A percentile compares a stretch with the other conserved stretches of the same genome.
Evolutionary conservation across 2,797 vertebrate genomes (phyloP).

Genomic region (Acrossocheilus wenchowensis): DNA sequence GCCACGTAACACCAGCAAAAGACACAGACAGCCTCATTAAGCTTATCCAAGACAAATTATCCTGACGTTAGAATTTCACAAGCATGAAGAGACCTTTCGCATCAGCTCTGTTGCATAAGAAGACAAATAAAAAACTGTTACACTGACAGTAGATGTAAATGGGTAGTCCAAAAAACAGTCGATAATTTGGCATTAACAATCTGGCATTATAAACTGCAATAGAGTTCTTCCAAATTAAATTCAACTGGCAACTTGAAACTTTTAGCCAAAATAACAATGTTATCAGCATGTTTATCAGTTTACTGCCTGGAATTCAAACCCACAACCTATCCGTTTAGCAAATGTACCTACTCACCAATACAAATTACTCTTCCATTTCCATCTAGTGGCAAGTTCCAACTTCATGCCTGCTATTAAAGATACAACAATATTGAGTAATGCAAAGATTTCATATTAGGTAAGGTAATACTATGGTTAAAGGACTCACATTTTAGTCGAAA

Average conservation of each 20-base stretch:
- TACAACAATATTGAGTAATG: background rate
- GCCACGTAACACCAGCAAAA: constrained; percentile 44
- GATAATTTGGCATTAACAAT: background rate
- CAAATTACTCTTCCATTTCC: background rate
- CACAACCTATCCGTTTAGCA: background rate
- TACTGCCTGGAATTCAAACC: background rate
- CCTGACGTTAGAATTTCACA: constrained; percentile 12
- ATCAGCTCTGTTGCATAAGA: constrained; percentile 1
- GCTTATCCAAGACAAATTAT: constrained; percentile 27
- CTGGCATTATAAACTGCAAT: background rate
- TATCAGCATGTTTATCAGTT: background rate
- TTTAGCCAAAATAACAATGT: background rate
- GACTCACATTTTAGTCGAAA: background rate
- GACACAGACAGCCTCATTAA: constrained; percentile 1
- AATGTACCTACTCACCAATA: background rate
- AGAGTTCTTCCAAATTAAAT: background rate
- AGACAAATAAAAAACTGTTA: background rate
- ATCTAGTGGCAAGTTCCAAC: background rate
- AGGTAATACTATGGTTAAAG: background rate
- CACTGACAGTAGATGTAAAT: background rate
- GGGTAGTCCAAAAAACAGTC: background rate
- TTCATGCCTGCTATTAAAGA: background rate
- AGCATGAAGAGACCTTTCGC: constrained; percentile 3
- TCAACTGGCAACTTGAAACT: background rate
- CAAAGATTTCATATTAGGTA: background rate